Percentiles rank a stretch among this genome's conserved stretches.
Conservation (phyloP, 2,797 vertebrate genomes). For the Diplodus puntazzo region DNA sequence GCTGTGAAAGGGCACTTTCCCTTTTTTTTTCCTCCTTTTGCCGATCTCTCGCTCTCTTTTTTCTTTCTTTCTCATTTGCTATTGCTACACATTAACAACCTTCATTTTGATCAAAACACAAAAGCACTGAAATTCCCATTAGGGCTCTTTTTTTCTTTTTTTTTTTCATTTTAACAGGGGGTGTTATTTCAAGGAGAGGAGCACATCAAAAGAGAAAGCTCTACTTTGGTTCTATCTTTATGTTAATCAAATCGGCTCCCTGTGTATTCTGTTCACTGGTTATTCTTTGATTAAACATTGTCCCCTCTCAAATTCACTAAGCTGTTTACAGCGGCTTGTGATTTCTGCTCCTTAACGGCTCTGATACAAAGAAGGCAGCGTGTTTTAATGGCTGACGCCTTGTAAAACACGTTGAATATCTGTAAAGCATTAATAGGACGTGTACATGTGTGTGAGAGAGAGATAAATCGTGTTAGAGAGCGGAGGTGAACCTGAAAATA, state of each 20-base stretch:
- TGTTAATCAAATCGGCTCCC: constrained; percentile 68
- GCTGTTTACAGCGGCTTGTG: constrained; percentile 51
- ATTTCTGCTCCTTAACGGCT: constrained; percentile 48
- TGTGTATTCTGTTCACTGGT: constrained; percentile 42
- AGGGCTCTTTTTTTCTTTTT: constrained; percentile 45
- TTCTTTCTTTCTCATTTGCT: constrained; percentile 48
- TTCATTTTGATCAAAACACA: constrained; percentile 76
- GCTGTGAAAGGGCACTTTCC: constrained; percentile 62
- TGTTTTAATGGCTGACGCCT: constrained; percentile 52
- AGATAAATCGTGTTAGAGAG: constrained; percentile 9
- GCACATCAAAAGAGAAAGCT: constrained; percentile 63
- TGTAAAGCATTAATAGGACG: constrained; percentile 17
- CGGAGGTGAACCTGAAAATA: constrained; percentile 10
- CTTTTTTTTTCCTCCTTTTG: constrained; percentile 9
- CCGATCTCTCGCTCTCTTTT: constrained; percentile 21
- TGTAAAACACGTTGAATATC: constrained; percentile 48
- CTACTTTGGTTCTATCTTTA: constrained; percentile 60
- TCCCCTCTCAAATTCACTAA: constrained; percentile 50
- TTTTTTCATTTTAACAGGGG: constrained; percentile 24
- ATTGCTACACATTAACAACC: constrained; percentile 68
- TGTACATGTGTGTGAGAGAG: background rate
- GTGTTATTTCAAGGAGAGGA: constrained; percentile 49
- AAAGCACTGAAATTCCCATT: constrained; percentile 75
- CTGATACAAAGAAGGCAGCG: constrained; percentile 44
- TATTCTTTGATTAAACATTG: constrained; percentile 71